A percentile compares a stretch with the other conserved stretches of the same genome.
phyloP scores from a whole-genome alignment of 2,113 vertebrate species.

The Oncorhynchus keta region DNA sequence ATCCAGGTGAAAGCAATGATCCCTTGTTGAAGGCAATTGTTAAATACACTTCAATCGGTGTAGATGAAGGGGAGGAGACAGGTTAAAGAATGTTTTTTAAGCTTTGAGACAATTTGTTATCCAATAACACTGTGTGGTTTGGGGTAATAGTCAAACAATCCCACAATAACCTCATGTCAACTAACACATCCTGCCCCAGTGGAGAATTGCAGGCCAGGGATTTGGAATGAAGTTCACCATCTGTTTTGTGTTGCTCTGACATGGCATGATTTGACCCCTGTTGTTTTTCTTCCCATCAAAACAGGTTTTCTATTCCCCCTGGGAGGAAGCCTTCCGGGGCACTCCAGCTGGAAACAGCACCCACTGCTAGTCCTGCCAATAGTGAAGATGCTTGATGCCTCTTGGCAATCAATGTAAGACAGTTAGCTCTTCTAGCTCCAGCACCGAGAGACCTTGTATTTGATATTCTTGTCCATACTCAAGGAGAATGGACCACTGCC shows the following conservation, averaged over 20 bases:
- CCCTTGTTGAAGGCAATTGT: too few relatives aligned
- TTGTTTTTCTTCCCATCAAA: constrained; percentile 56
- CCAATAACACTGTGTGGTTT: too few relatives aligned
- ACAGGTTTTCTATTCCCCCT: constrained; percentile 45
- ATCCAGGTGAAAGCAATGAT: too few relatives aligned
- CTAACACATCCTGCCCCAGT: neutral
- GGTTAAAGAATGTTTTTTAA: too few relatives aligned
- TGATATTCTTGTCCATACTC: constrained; percentile 38
- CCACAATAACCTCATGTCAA: too few relatives aligned
- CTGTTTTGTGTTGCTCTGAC: constrained; percentile 21
- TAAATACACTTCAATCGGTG: too few relatives aligned
- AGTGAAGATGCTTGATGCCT: constrained; percentile 3
- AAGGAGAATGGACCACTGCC: constrained; percentile 12
- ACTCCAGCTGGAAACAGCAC: constrained; percentile 66
- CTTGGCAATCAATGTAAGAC: constrained; percentile 37
- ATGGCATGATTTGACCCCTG: constrained; percentile 53
- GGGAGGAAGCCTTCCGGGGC: constrained; percentile 56
- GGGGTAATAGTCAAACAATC: neutral
- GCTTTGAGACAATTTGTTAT: too few relatives aligned
- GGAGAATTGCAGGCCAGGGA: neutral
- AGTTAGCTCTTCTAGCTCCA: constrained; percentile 46
- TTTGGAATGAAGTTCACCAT: neutral
- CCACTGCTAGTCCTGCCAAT: constrained; percentile 57
- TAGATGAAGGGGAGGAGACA: too few relatives aligned
- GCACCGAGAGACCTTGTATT: constrained; percentile 42